Conservation (phyloP, 2,797 vertebrate genomes). For the Phataginus tetradactyla region DNA sequence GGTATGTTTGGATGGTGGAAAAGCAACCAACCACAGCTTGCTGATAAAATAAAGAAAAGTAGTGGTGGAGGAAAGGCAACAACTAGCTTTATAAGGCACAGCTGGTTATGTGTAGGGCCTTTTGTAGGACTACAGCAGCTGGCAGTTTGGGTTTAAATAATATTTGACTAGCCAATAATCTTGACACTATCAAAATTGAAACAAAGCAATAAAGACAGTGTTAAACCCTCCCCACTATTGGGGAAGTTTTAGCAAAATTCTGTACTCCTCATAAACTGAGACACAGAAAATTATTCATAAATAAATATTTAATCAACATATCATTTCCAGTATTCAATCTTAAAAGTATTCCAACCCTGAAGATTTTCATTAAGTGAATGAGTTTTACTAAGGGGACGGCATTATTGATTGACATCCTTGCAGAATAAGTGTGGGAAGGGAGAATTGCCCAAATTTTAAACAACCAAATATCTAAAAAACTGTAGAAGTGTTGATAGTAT, state of each 20-base stretch:
- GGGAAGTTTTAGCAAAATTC: background rate
- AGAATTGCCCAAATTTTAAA: background rate
- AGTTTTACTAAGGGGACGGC: background rate
- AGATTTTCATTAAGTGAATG: background rate
- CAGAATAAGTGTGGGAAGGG: background rate
- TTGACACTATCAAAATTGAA: conserved; percentile 71
- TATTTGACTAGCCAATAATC: conserved; percentile 78
- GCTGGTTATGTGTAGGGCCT: conserved; percentile 81
- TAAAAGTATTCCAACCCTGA: conserved; percentile 32
- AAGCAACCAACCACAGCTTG: conserved; percentile 86
- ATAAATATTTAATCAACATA: background rate
- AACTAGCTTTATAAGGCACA: conserved; percentile 84
- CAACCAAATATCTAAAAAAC: background rate
- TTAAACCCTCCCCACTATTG: background rate
- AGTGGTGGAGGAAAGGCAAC: background rate
- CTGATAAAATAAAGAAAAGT: conserved; percentile 81
- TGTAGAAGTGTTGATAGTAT: background rate
- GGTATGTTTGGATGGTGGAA: conserved; percentile 85
- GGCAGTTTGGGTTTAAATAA: conserved; percentile 82
- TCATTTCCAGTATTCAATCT: conserved; percentile 16
- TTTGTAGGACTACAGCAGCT: conserved; percentile 82
- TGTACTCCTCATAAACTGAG: background rate
- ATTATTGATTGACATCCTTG: background rate
- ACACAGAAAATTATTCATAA: background rate
- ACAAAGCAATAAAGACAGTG: conserved; percentile 69